Evolutionary conservation across 2,888 invertebrate species (phyloP).

Genomic region (Muscina levida): DNA sequence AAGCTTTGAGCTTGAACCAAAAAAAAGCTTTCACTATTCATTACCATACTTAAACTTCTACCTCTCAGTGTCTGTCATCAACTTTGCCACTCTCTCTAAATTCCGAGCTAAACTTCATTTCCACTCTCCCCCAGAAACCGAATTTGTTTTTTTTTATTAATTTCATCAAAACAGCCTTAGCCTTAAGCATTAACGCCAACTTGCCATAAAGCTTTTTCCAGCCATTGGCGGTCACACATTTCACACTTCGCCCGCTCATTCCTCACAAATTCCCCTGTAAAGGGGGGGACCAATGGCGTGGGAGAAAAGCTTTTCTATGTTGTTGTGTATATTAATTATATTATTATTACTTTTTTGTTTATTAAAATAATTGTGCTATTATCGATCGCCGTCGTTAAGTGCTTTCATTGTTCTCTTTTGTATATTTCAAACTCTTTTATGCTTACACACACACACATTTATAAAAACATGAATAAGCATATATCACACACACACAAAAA

Average conservation of each 20-base stretch:
- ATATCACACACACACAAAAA: conserved; percentile 59
- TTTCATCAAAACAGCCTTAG: conserved; percentile 48
- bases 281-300: background rate
- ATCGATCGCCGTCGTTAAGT: conserved; percentile 70
- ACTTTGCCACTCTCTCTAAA: background rate
- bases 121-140: conserved; percentile 13
- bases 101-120: background rate
- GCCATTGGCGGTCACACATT: conserved; percentile 44
- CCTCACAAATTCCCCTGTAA: background rate
- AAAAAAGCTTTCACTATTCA: conserved; percentile 31
- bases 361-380: conserved; percentile 50
- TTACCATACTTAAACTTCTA: conserved; percentile 50
- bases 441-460: conserved; percentile 65
- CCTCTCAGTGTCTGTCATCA: conserved; percentile 45
- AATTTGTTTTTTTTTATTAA: conserved; percentile 14
- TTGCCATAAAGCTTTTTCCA: conserved; percentile 74
- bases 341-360: conserved; percentile 65
- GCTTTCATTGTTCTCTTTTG: conserved; percentile 74
- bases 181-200: conserved; percentile 65
- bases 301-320: conserved; percentile 52
- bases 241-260: background rate
- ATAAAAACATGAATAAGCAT: conserved; percentile 58
- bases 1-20: conserved; percentile 32
- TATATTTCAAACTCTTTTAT: conserved; percentile 72
- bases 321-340: conserved; percentile 59